Evolutionary conservation across 2,888 invertebrate genomes (phyloP).

Genomic region (Pantelozetes paolii): DNA sequence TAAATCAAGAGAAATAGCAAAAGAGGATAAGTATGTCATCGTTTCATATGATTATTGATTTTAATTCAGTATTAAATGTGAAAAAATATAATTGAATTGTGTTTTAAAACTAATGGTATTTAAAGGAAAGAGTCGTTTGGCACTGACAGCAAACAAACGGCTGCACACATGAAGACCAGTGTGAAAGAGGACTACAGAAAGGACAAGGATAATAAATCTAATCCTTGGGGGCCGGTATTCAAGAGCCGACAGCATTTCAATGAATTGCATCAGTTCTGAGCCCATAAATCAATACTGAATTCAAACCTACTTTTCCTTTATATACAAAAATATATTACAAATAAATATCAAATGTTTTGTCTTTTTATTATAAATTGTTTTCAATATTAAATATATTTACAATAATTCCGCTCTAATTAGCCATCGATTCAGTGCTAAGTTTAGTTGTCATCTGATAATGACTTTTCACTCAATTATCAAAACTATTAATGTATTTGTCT

Average conservation of each 20-base stretch:
- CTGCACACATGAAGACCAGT: constrained; percentile 1
- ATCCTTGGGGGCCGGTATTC: constrained; percentile 41
- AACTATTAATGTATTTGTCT: constrained; percentile 2
- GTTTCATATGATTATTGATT: too few species aligned
- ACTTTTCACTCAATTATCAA: neutral
- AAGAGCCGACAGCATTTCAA: constrained; percentile 40
- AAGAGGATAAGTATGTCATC: neutral
- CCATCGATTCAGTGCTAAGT: too few species aligned
- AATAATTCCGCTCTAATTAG: too few species aligned
- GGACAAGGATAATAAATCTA: constrained; percentile 16
- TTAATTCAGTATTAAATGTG: neutral
- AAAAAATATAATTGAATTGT: neutral
- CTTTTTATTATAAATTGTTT: too few species aligned
- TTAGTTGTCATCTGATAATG: neutral
- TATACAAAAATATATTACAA: too few species aligned
- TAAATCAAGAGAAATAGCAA: constrained; percentile 5
- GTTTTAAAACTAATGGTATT: neutral
- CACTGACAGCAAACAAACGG: neutral
- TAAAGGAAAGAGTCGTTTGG: constrained; percentile 9
- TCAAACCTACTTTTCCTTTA: too few species aligned
- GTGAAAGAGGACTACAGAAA: neutral
- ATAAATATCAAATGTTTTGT: too few species aligned
- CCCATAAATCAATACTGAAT: neutral
- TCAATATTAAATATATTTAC: too few species aligned
- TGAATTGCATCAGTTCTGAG: constrained; percentile 38